These are phyloP conservation scores for Cyphomyrus plagiostoma DNA, from an alignment of 2,113 vertebrate genomes.

Conservation along the genomic window DNA sequence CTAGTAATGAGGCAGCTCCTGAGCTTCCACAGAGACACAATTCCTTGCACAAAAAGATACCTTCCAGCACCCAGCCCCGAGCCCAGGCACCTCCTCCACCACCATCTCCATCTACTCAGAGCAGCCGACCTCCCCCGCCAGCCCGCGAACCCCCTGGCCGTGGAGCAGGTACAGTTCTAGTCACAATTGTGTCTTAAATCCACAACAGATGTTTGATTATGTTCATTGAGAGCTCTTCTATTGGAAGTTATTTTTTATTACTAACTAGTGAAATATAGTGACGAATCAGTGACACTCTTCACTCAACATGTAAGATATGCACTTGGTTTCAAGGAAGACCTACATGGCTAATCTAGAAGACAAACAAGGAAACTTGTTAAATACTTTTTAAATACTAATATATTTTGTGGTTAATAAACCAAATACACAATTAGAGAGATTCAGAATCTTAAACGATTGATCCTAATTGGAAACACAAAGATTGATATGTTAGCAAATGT, in stretches of 20 bases:
- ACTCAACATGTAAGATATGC: not conserved
- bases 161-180: slow-evolving; percentile 48
- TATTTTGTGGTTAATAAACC: not conserved
- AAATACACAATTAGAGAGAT: not conserved
- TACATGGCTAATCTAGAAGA: not conserved
- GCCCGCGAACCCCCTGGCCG: slow-evolving; percentile 66
- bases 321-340: not conserved
- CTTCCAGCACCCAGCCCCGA: slow-evolving; percentile 70
- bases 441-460: not conserved
- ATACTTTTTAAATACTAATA: not conserved
- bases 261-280: not conserved
- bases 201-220: not conserved
- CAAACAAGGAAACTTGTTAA: not conserved
- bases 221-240: not conserved
- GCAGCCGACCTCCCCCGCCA: slow-evolving; percentile 57
- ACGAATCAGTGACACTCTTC: not conserved
- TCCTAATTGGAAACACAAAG: not conserved
- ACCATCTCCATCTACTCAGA: slow-evolving; percentile 48
- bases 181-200: not conserved
- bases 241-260: not conserved
- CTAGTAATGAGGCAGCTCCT: slow-evolving; percentile 70
- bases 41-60: slow-evolving; percentile 79
- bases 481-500: not conserved
- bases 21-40: slow-evolving; percentile 92
- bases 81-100: slow-evolving; percentile 61